These are phyloP conservation scores for Aleiodes alternator DNA, from an alignment of 2,888 invertebrate genomes.

Conservation along the genomic window DNA sequence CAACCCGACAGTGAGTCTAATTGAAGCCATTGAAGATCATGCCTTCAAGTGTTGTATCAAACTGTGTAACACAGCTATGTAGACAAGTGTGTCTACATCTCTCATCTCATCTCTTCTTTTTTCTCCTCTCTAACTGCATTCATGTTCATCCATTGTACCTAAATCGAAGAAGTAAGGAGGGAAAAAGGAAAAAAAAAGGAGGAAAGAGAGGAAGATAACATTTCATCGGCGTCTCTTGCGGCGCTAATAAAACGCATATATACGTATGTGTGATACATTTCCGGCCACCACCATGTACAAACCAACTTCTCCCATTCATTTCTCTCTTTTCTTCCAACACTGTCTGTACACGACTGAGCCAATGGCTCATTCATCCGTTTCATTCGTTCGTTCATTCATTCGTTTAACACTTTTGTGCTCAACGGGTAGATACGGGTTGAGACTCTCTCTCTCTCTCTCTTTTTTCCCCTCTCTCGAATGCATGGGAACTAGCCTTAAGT, in stretches of 20 bases:
- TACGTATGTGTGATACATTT: constrained; percentile 65
- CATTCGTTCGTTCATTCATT: constrained; percentile 66
- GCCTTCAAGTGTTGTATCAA: constrained; percentile 56
- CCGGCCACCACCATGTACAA: constrained; percentile 64
- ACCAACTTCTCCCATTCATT: constrained; percentile 39
- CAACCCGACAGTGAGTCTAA: constrained; percentile 63
- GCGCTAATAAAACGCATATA: constrained; percentile 60
- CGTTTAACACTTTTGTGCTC: constrained; percentile 73
- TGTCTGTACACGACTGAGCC: constrained; percentile 44
- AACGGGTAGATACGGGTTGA: constrained; percentile 70
- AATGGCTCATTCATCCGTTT: constrained; percentile 63
- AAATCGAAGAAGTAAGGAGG: constrained; percentile 18
- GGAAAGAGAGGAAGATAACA: constrained; percentile 39
- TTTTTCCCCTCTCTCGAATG: constrained; percentile 5
- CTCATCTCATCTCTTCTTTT: constrained; percentile 34
- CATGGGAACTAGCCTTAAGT: constrained; percentile 69
- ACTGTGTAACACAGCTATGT: constrained; percentile 40
- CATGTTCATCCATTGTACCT: constrained; percentile 37
- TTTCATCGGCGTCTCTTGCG: constrained; percentile 38
- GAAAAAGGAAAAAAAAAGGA: constrained; percentile 13
- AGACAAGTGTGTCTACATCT: constrained; percentile 11
- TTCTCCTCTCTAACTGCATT: constrained; percentile 1
- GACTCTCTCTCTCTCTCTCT: constrained; percentile 52
- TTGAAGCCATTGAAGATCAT: constrained; percentile 73
- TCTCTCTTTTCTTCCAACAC: constrained; percentile 35